Evolutionary conservation across 2,797 vertebrate species (phyloP).

Genomic region (Falco concolor): DNA sequence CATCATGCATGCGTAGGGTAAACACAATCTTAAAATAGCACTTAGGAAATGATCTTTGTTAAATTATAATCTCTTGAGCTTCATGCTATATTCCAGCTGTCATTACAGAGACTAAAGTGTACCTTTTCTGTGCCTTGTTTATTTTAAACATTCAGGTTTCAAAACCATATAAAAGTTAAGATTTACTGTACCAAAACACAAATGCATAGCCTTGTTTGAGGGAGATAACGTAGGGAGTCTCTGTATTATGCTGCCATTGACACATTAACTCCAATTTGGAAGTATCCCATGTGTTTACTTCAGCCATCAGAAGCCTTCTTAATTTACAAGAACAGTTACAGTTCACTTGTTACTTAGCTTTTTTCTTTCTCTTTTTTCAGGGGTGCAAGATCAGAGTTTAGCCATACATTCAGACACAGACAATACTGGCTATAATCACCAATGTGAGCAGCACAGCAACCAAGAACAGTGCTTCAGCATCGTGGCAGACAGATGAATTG

Average conservation of each 20-base stretch:
- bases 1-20: not conserved
- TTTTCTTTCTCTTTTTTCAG: not conserved
- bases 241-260: not conserved
- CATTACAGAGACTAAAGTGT: not conserved
- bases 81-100: not conserved
- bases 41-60: not conserved
- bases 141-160: not conserved
- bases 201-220: not conserved
- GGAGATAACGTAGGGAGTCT: not conserved
- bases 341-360: not conserved
- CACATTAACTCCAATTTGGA: not conserved
- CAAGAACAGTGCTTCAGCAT: not conserved
- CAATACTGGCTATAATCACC: not conserved
- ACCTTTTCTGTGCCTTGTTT: not conserved
- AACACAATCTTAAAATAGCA: not conserved
- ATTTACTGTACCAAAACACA: not conserved
- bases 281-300: not conserved
- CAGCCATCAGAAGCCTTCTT: not conserved
- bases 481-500: not conserved
- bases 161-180: not conserved
- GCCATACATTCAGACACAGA: not conserved
- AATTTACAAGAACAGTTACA: not conserved
- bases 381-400: not conserved
- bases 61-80: not conserved
- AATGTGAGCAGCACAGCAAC: rapidly evolving